Evolutionary conservation across 2,888 invertebrate species (phyloP).

Genomic region (Habroteleia sp.): DNA sequence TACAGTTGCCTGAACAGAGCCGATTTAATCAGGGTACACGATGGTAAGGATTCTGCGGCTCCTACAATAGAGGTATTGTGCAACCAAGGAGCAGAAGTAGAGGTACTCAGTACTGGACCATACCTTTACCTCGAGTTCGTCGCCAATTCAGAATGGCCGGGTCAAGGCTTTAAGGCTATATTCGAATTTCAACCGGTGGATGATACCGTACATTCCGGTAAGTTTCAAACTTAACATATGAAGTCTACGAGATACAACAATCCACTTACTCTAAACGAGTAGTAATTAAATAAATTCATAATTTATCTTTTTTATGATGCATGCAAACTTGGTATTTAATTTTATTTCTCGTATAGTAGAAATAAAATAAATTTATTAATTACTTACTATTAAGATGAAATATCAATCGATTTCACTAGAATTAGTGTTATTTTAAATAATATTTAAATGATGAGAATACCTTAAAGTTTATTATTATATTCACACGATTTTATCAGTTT

Average conservation of each 20-base stretch:
- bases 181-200: constrained; percentile 88
- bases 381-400: too few species aligned
- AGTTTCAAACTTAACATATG: constrained; percentile 31
- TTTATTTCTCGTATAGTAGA: too few species aligned
- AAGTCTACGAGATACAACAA: constrained; percentile 8
- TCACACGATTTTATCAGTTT: too few species aligned
- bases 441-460: too few species aligned
- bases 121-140: constrained; percentile 92
- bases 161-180: constrained; percentile 89
- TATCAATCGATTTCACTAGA: too few species aligned
- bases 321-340: too few species aligned
- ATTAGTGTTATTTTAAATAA: too few species aligned
- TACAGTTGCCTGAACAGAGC: constrained; percentile 90
- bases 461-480: too few species aligned
- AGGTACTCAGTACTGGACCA: constrained; percentile 91
- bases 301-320: neutral
- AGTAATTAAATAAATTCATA: constrained; percentile 23
- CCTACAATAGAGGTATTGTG: constrained; percentile 92
- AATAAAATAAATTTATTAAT: too few species aligned
- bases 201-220: constrained; percentile 76
- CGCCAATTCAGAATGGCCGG: constrained; percentile 90
- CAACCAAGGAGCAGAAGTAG: constrained; percentile 89
- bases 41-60: constrained; percentile 87
- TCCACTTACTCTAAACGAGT: constrained; percentile 21
- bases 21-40: constrained; percentile 92